Evolutionary conservation across 2,113 vertebrate genomes (phyloP).

Genomic region (Odocoileus virginianus): DNA sequence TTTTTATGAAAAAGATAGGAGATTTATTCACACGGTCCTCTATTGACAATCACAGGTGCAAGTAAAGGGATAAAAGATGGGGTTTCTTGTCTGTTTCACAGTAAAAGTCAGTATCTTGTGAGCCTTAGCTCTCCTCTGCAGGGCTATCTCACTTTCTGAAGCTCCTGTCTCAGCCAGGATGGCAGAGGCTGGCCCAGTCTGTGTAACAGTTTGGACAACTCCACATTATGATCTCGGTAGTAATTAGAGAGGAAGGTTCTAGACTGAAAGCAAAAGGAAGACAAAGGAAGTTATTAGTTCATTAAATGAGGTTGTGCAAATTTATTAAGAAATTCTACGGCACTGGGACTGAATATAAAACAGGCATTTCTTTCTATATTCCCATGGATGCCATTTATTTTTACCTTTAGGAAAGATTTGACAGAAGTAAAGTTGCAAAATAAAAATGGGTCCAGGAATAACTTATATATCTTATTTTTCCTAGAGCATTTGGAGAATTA

Average conservation of each 20-base stretch:
- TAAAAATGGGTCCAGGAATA: background rate
- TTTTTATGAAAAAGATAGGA: background rate
- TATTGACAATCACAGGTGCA: conserved; percentile 68
- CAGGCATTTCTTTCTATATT: background rate
- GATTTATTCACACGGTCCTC: conserved; percentile 64
- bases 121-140: conserved; percentile 15
- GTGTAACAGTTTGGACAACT: conserved; percentile 95
- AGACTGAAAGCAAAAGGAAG: conserved; percentile 79
- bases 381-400: background rate
- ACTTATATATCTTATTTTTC: background rate
- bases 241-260: conserved; percentile 93
- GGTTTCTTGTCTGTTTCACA: background rate
- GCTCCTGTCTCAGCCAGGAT: conserved; percentile 95
- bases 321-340: background rate
- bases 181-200: conserved; percentile 95
- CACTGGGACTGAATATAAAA: background rate
- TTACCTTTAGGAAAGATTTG: background rate
- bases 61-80: conserved; percentile 41
- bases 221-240: conserved; percentile 97
- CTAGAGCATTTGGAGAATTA: background rate
- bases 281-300: background rate
- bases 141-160: conserved; percentile 94
- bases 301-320: background rate
- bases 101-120: conserved; percentile 20
- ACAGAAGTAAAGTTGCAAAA: background rate